phyloP scores from a whole-genome alignment of 1,140 invertebrate species.

The Rhynchophorus ferrugineus region DNA sequence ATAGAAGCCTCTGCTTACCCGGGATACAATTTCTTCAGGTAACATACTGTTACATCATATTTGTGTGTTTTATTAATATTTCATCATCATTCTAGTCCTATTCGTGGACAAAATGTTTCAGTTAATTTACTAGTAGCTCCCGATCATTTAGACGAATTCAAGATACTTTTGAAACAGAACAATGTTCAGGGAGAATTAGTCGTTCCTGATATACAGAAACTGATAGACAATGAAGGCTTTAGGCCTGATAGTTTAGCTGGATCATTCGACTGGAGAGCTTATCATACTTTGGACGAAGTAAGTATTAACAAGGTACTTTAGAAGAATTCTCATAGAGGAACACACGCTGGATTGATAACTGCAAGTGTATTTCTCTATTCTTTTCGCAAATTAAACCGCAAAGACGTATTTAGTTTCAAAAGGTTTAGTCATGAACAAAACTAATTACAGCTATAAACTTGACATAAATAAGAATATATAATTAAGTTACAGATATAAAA shows the following conservation, averaged over 20 bases:
- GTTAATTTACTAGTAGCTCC: constrained; percentile 41
- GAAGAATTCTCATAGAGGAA: not conserved
- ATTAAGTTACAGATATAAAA: too few relatives aligned
- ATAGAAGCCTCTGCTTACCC: constrained; percentile 20
- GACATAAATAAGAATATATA: too few relatives aligned
- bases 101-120: constrained; percentile 4
- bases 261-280: constrained; percentile 20
- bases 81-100: constrained; percentile 3
- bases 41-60: too few relatives aligned
- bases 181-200: constrained; percentile 32
- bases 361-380: too few relatives aligned
- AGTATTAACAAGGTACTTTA: not conserved
- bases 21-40: constrained; percentile 32
- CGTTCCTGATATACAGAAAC: constrained; percentile 38
- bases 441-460: too few relatives aligned
- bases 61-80: not conserved
- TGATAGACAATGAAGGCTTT: constrained; percentile 30
- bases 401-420: too few relatives aligned
- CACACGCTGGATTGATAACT: not conserved
- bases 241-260: not conserved
- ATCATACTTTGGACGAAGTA: constrained; percentile 25
- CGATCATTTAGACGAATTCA: constrained; percentile 23
- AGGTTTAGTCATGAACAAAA: too few relatives aligned
- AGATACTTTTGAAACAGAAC: constrained; percentile 6
- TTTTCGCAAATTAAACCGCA: too few relatives aligned